Evolutionary conservation across 2,888 invertebrate species (phyloP), one percentile per base, ranked within the genome.

Genomic region (Gasteruption jaculator): DNA sequence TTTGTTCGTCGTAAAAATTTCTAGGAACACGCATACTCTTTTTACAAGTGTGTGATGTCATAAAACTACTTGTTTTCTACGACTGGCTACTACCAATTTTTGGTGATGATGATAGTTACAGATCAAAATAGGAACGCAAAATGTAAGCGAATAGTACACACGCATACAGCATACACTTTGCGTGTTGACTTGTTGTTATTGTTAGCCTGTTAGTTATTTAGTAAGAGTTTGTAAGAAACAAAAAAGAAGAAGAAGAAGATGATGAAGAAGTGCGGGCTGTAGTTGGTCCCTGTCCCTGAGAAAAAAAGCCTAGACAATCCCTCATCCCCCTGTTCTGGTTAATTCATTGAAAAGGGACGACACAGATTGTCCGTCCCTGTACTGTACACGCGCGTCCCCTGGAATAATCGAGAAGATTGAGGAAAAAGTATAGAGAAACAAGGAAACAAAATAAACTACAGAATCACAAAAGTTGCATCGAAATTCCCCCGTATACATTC

Each of bases 171-270:
- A 60, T 56, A 59, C 60, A 62, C 56, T 65, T 66, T 65, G 63
- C 66, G 69, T 65, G 68, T 70, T 68, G 65, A 69, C 67, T 69
- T 65, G 68, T 71, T 71, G 68, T 71, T 70, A 71, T 71, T 71
- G 70, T 71, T 71, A 71, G 70, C 63, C 66, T 71, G 70, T 71
- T 71, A 71, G 70, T 71, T 71, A 71, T 68, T 71, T 70, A 67
- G 66, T 70, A 70, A 69, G 65, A 68, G 65, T 70, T 69, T n/a
- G n/a, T n/a, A n/a, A n/a, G n/a, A n/a, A n/a, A n/a, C n/a, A n/a
- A n/a, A n/a, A n/a, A n/a, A n/a, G n/a, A n/a, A n/a, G n/a, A n/a
- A n/a, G n/a, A n/a, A n/a, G n/a, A n/a, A n/a, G n/a, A n/a, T n/a
- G n/a, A n/a, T n/a, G n/a, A n/a, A 67, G 66, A 68, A 68, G 67